Evolutionary conservation across 2,888 invertebrate species (phyloP).

Genomic region (Nemoura dubitans): DNA sequence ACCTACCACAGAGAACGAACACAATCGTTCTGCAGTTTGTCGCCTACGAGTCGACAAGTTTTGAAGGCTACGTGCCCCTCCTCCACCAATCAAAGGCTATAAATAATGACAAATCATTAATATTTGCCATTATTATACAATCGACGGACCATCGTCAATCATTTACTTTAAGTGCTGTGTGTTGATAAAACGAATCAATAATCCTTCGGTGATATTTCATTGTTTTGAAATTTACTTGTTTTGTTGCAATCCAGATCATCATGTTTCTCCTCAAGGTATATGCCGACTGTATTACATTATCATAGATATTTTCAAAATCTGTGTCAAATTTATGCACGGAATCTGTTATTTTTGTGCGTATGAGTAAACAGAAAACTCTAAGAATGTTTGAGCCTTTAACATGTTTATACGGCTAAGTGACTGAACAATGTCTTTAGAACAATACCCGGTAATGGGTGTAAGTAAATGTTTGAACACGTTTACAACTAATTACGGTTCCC

Average conservation of each 20-base stretch:
- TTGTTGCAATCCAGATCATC: not conserved
- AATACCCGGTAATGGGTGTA: not conserved
- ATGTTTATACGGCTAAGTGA: not conserved
- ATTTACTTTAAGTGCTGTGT: slow-evolving; percentile 26
- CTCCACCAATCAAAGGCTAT: not conserved
- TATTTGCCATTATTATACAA: slow-evolving; percentile 16
- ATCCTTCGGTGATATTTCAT: not conserved
- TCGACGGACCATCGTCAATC: slow-evolving; percentile 14
- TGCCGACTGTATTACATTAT: not conserved
- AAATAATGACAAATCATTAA: slow-evolving; percentile 24
- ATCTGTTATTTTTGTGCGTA: not conserved
- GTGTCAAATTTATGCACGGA: slow-evolving; percentile 3
- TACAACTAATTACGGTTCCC: not conserved
- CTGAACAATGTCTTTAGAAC: not conserved
- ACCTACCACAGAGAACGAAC: not conserved
- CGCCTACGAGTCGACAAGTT: not conserved
- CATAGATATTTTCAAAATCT: not conserved
- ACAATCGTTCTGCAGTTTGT: not conserved
- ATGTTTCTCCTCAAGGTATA: slow-evolving; percentile 22
- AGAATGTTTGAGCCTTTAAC: not conserved
- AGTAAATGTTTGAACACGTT: not conserved
- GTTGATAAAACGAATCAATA: not conserved
- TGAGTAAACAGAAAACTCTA: not conserved
- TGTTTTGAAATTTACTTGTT: slow-evolving; percentile 2
- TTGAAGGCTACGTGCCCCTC: slow-evolving; percentile 13